Evolutionary conservation across 2,797 vertebrate genomes (phyloP), one percentile per base, ranked within the genome.

Genomic region (Meda fulgida): DNA sequence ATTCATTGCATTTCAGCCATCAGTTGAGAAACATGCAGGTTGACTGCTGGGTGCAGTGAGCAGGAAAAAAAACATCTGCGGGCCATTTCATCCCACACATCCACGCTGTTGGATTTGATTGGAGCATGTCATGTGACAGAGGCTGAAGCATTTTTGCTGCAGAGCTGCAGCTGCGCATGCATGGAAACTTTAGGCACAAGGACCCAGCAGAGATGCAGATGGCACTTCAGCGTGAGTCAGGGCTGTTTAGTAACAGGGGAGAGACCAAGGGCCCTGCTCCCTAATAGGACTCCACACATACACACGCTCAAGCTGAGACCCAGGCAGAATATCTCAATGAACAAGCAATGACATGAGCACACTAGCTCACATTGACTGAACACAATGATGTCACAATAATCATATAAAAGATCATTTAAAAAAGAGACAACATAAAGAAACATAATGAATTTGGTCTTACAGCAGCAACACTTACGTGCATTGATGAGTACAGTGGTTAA

Each of bases 181-280:
- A 40, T 82, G 70, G 75, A 81, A 34, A 9, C 40, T 2, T 31
- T 13, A 66, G 85, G 91, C 89, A 85, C 90, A 87, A 85, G 88
- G 92, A 92, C 90, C 91, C 90, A 90, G 91, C 78, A 75, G 90
- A 89, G 69, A 83, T 29, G 29, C 43, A 26, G n/a, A 36, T 29
- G 89, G 80, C 89, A 91, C 88, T 92, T 55, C 80, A 88, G 86
- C 88, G 89, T 93, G 94, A 95, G 92, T 94, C 93, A 94, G 93
- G 90, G 78, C n/a, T 89, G 90, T 94, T 94, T 91, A 86, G 81
- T 92, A 93, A 93, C 88, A 76, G 26, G 84, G 87, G 89, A 83
- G 87, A 88, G 86, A 87, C 78, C 53, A 66, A 38, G 84, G 87
- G 58, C 78, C 81, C 88, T 76, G 89, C 87, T 91, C 87, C 85